Evolutionary conservation across 2,888 invertebrate species (phyloP).

Genomic region (Synergus japonicus): DNA sequence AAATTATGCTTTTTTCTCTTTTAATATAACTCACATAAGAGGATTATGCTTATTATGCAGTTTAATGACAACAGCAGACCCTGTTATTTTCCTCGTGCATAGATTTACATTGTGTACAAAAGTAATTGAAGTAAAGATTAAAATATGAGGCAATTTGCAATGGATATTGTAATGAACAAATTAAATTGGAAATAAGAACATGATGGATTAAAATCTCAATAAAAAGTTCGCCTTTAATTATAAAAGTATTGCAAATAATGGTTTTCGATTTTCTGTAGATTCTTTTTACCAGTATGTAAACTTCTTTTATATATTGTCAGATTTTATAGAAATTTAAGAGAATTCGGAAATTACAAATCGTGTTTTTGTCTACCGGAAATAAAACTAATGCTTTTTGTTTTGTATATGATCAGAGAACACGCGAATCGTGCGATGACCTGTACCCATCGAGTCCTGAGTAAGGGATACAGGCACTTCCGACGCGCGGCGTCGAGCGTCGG

Average conservation of each 20-base stretch:
- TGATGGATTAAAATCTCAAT: not conserved
- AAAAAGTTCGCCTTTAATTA: not conserved
- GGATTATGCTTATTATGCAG: not conserved
- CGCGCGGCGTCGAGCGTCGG: constrained; percentile 66
- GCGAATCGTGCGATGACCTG: constrained; percentile 33
- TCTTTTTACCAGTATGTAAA: not conserved
- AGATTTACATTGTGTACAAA: not conserved
- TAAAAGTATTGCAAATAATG: not conserved
- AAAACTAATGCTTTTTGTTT: not conserved
- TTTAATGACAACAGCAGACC: not conserved
- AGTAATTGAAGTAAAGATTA: not conserved
- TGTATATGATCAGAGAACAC: constrained; percentile 1
- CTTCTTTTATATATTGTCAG: not conserved
- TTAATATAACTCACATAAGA: not conserved
- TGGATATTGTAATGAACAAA: not conserved
- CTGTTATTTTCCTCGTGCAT: not conserved
- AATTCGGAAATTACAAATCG: not conserved
- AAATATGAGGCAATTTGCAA: not conserved
- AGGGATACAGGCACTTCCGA: constrained; percentile 61
- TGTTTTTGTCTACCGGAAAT: not conserved
- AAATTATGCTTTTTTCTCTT: not conserved
- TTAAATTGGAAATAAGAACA: not conserved
- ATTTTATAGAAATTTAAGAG: not conserved
- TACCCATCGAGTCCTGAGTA: constrained; percentile 28
- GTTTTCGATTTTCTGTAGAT: not conserved